Evolutionary conservation across 1,140 invertebrate species (phyloP), one percentile per base, ranked within the genome.

Genomic region (Diabrotica virgifera): DNA sequence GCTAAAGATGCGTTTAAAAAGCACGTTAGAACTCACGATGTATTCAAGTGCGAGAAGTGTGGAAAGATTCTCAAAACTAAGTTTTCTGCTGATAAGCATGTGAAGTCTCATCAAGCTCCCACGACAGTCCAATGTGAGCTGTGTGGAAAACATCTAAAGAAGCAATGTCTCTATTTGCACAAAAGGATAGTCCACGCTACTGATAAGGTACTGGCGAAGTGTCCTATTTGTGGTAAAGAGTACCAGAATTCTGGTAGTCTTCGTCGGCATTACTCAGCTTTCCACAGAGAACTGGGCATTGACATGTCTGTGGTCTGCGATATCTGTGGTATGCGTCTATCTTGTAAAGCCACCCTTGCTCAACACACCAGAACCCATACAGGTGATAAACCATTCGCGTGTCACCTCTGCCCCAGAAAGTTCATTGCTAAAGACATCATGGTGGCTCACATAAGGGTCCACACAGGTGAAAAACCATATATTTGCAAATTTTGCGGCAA

Each of bases 311-410:
- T 84, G 7, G 62, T 86, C 0, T 90, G 89, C 77, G 85, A 87
- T 70, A 86, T 91, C 40, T 93, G 92, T 77, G 87, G 87, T 10
- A 94, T 95, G 80, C 86, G 88, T 62, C 86, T 96, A 52, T 85
- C 86, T 24, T 86, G 83, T 52, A 82, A 85, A 5, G 87, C 89
- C 61, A 87, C 89, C 63, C 79, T 91, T 58, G 89, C 88, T 74
- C 87, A 88, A 71, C 89, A 91, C 70, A 76, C 85, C 35, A 78
- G 88, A 24, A 89, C 89, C 24, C 89, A 92, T 68, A 87, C 86
- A 0, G 89, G 88, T 0, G 86, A 90, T 66, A 90, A 90, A 58
- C 89, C 90, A 11, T 88, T 87, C 67, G 84, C 86, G 0, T 92
- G 90, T 72, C 84, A 85, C 37, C 77, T 84, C 2, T 90, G 88